Base-by-base conservation (phyloP, 2,797 vertebrate species). In the Scarus forsteni region DNA sequence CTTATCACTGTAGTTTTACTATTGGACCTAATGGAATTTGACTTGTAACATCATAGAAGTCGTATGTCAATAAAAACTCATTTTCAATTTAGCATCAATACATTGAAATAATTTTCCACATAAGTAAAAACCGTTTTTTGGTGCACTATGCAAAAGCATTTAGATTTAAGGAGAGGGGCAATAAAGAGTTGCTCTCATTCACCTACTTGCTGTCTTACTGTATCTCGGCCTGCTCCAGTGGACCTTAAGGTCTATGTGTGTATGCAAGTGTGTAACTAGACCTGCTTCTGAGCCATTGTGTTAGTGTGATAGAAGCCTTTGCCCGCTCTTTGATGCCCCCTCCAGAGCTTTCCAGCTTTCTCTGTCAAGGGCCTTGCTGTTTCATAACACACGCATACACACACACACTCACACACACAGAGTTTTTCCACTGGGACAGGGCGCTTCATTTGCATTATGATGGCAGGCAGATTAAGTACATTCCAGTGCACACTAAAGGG, bases 401-500 rank as follows among this genome's bases (percentile, higher is more conserved):
- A 66, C 39, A 68, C 53, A 79, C 66, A n/a, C n/a, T n/a, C 60
- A 39, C 69, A 65, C 52, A 58, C 43, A 42, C 12, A 70, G 35
- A 51, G 67, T 83, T 35, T 85, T 54, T 81, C 81, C 1, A 77
- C 88, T 89, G 90, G 81, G 90, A 85, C 56, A 54, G 74, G 79
- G 77, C 82, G 94, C 92, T 93, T 96, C 94, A 97, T 98, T 96
- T 97, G 95, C 97, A 98, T 97, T 95, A 94, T 92, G 94, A 96
- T 95, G 91, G 91, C 81, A 80, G 88, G 92, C 95, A 95, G 96
- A 98, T 99, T 98, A 98, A 95, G 93, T 91, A 97, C 97, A 97
- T 97, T 95, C 96, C 95, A 79, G 94, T 97, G 96, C 96, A 97
- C 96, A 96, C 95, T 95, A 97, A 97, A 97, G 96, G 95, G 92